Base-by-base conservation (phyloP, 2,797 vertebrate genomes). In the Rhynchotus rufescens region DNA sequence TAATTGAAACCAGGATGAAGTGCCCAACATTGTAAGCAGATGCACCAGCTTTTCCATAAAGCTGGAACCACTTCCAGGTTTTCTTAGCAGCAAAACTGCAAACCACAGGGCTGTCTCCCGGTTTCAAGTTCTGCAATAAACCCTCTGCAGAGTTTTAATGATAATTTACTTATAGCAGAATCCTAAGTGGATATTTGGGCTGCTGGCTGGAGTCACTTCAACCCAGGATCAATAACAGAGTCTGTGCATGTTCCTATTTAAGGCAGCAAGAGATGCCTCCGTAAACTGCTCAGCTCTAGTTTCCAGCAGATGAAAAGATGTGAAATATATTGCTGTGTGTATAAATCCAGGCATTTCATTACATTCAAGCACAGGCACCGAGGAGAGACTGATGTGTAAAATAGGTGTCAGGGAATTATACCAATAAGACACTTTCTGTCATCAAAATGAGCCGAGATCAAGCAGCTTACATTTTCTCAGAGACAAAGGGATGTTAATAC, bases 321-420 rank as follows among this genome's bases (percentile, higher is more conserved):
- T 60, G 15, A 62, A 82, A 44, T 49, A 61, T 59, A 34, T 13
- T n/a, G 73, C 34, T 80, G 1, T 36, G 84, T 51, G 86, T 11
- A 34, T 83, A 44, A 85, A 75, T 71, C n/a, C 75, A 66, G 81
- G 75, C 67, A 84, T 89, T 90, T 91, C 61, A 60, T 47, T 83
- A 49, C 66, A 25, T 15, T 72, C 2, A 32, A 75, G 80, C 88
- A 6, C 71, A 51, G n/a, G 65, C 30, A 22, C 67, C 1, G 89
- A 68, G 89, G 44, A n/a, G 49, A 42, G n/a, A 4, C 66, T 2
- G 13, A n/a, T 14, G 32, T 45, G 84, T 45, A 17, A 40, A 87
- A 79, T 6, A 65, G 51, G 86, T 10, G 67, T 73, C 26, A 4
- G 60, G 77, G 65, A 88, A 11, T 22, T 42, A 72, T 59, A 40